Conservation (phyloP, 2,888 invertebrate genomes). For the Agapetus fuscipes region DNA sequence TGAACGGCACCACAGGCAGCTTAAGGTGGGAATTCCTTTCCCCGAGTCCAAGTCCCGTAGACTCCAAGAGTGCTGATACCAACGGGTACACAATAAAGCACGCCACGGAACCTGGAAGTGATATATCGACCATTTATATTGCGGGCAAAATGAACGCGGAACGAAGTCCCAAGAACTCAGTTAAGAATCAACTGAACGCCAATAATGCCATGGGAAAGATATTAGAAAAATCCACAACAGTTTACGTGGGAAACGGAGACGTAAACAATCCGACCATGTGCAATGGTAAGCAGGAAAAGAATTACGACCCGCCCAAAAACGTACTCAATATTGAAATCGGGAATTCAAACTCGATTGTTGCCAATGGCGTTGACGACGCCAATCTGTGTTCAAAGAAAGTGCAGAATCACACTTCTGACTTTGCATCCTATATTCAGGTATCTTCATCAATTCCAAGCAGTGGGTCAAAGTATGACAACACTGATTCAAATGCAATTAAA, state of each 20-base stretch:
- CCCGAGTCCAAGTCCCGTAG: conserved; percentile 24
- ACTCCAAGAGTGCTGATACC: conserved; percentile 4
- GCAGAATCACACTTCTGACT: conserved; percentile 47
- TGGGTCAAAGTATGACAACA: conserved; percentile 6
- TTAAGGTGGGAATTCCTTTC: conserved; percentile 25
- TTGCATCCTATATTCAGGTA: conserved; percentile 52
- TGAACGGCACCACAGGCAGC: conserved; percentile 26
- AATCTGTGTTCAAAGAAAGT: conserved; percentile 39
- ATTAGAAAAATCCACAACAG: conserved; percentile 39
- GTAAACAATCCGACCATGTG: background rate
- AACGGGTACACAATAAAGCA: conserved; percentile 10
- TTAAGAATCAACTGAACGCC: conserved; percentile 42
- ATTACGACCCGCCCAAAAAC: conserved; percentile 7
- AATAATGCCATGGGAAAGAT: conserved; percentile 45
- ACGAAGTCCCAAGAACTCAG: conserved; percentile 32
- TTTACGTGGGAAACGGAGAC: conserved; percentile 20
- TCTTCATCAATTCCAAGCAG: conserved; percentile 24
- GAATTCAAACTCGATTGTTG: conserved; percentile 23
- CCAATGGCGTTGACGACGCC: conserved; percentile 22
- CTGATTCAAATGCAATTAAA: conserved; percentile 4
- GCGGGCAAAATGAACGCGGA: conserved; percentile 27
- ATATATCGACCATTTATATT: conserved; percentile 15
- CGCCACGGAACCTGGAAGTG: conserved; percentile 15
- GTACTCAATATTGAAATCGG: conserved; percentile 21
- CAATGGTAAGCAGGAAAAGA: conserved; percentile 7